These are phyloP conservation scores for Labroides dimidiatus DNA, from an alignment of 2,797 vertebrate genomes.

Conservation along the genomic window DNA sequence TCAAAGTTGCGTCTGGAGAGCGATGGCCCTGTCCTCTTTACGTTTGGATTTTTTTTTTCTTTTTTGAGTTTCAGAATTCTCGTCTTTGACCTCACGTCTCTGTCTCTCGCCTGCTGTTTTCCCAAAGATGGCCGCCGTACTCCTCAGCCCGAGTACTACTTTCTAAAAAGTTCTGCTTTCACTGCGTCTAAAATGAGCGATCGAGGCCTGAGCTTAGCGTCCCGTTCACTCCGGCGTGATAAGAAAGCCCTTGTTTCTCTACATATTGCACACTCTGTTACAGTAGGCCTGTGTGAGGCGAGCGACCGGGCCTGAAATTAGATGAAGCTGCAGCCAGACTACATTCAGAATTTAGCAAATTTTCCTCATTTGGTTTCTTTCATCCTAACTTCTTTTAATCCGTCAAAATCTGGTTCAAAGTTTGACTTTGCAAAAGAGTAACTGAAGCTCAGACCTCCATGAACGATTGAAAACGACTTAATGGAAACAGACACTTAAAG, in stretches of 20 bases:
- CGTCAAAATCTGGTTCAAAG: background rate
- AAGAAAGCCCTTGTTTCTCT: conserved; percentile 80
- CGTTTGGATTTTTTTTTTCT: background rate
- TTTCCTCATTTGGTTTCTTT: background rate
- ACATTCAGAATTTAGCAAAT: background rate
- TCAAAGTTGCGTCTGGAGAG: conserved; percentile 78
- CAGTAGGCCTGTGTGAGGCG: conserved; percentile 58
- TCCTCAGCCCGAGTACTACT: background rate
- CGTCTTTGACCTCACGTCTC: conserved; percentile 1
- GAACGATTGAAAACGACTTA: background rate
- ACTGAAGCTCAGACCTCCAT: conserved; percentile 3
- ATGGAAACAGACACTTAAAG: conserved; percentile 2
- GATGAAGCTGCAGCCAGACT: background rate
- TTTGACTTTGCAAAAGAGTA: conserved; percentile 11
- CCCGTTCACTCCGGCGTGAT: conserved; percentile 30
- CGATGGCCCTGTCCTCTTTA: conserved; percentile 53
- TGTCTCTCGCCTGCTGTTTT: background rate
- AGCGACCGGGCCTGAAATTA: conserved; percentile 17
- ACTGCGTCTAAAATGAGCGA: background rate
- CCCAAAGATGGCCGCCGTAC: background rate
- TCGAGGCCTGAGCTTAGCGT: background rate
- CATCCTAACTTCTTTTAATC: background rate
- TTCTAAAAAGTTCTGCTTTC: background rate
- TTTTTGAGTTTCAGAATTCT: background rate
- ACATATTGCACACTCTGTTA: conserved; percentile 79